These are phyloP conservation scores for Pterocles burchelli DNA, from an alignment of 2,113 vertebrate genomes.

Conservation along the genomic window DNA sequence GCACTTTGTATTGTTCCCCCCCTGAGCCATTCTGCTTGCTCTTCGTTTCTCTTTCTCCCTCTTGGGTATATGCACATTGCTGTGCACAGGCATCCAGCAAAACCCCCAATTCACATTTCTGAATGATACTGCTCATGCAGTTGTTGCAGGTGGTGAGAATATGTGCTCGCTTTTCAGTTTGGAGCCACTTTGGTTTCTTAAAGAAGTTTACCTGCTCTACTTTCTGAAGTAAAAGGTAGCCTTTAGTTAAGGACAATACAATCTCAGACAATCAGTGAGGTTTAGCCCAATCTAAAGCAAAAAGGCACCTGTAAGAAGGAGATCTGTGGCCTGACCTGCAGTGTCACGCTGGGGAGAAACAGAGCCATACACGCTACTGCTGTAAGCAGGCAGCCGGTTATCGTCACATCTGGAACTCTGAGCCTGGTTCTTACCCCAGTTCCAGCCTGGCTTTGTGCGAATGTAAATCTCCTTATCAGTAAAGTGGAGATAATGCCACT, in stretches of 20 bases:
- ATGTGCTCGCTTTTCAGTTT: background rate
- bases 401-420: background rate
- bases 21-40: background rate
- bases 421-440: background rate
- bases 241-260: background rate
- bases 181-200: background rate
- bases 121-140: background rate
- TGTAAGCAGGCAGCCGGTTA: background rate
- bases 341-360: background rate
- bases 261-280: background rate
- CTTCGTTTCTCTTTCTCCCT: background rate
- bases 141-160: background rate
- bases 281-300: background rate
- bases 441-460: background rate
- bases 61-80: background rate
- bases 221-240: background rate
- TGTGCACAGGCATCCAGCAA: background rate
- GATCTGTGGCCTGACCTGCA: background rate
- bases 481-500: background rate
- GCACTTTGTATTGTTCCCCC: background rate
- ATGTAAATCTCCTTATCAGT: conserved; percentile 40
- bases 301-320: background rate
- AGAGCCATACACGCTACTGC: background rate
- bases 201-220: background rate
- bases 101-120: background rate